Conservation (phyloP, 2,888 invertebrate species). For the Eledona agricola region DNA sequence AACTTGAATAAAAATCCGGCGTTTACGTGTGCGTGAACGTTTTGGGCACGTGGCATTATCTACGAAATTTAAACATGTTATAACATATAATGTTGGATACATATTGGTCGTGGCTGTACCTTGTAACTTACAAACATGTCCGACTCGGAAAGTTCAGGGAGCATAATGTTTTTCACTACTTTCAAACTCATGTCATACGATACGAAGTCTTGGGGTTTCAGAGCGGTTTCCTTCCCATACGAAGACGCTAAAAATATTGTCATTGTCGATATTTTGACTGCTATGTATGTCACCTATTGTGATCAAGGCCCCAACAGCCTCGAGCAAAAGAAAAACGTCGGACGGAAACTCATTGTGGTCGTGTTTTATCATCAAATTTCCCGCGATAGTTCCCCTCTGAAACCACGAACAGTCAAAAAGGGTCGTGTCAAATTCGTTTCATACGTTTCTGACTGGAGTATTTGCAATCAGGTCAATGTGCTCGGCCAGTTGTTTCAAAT, state of each 20-base stretch:
- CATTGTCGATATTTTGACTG: conserved; percentile 5
- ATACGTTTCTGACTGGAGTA: conserved; percentile 76
- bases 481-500: conserved; percentile 65
- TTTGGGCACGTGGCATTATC: conserved; percentile 75
- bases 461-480: conserved; percentile 77
- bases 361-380: conserved; percentile 77
- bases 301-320: conserved; percentile 66
- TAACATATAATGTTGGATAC: too few relatives aligned
- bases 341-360: conserved; percentile 75
- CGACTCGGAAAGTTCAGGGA: too few relatives aligned
- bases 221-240: conserved; percentile 39
- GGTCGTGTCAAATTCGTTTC: conserved; percentile 60
- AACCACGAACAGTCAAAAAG: conserved; percentile 6
- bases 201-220: conserved; percentile 58
- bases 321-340: conserved; percentile 73
- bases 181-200: conserved; percentile 59
- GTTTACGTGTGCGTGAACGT: conserved; percentile 76
- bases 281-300: conserved; percentile 45
- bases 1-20: conserved; percentile 73
- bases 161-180: conserved; percentile 21
- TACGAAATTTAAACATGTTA: too few relatives aligned
- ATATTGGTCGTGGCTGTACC: too few relatives aligned
- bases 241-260: too few relatives aligned
- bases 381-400: conserved; percentile 71
- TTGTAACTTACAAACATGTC: conserved; percentile 54